Conservation (phyloP, 2,113 vertebrate species). For the Microcebus jonahi region DNA sequence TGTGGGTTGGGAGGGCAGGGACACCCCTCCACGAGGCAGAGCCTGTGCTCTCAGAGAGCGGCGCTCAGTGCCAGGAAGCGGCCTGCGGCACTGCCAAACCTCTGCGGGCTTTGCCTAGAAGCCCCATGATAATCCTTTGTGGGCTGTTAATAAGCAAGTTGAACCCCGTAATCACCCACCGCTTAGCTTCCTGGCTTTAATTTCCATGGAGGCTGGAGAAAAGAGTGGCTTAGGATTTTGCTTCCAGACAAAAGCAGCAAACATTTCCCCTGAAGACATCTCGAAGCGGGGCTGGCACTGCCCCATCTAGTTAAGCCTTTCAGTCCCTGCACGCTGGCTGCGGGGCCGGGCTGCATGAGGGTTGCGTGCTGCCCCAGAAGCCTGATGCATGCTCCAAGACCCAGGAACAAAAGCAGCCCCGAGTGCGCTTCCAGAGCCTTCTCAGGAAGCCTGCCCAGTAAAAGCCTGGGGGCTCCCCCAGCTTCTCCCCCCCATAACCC, state of each 20-base stretch:
- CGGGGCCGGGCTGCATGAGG: not conserved
- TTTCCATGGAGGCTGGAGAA: slow-evolving; percentile 68
- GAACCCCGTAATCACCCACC: slow-evolving; percentile 83
- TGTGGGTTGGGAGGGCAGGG: not conserved
- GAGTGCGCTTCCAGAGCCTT: slow-evolving; percentile 51
- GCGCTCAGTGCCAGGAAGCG: not conserved
- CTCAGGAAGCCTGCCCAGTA: slow-evolving; percentile 27
- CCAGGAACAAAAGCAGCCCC: slow-evolving; percentile 56
- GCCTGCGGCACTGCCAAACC: slow-evolving; percentile 59
- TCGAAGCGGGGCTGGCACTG: not conserved
- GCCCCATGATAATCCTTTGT: slow-evolving; percentile 78
- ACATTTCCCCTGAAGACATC: not conserved
- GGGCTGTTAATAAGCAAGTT: slow-evolving; percentile 84
- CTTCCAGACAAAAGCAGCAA: slow-evolving; percentile 7
- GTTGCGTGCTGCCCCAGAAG: not conserved
- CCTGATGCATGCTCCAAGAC: not conserved
- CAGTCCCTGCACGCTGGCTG: not conserved
- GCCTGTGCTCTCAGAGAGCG: not conserved
- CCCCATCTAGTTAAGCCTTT: not conserved
- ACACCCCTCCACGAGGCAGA: rapidly evolving
- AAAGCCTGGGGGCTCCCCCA: slow-evolving; percentile 51
- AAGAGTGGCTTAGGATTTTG: slow-evolving; percentile 54
- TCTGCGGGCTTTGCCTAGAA: slow-evolving; percentile 67
- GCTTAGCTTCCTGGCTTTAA: slow-evolving; percentile 81
- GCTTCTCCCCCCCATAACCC: slow-evolving; percentile 37